A percentile compares a stretch with the other conserved stretches of the same genome.
Evolutionary conservation across 2,888 invertebrate species (phyloP).

Genomic region (Rhodophaea formosa): DNA sequence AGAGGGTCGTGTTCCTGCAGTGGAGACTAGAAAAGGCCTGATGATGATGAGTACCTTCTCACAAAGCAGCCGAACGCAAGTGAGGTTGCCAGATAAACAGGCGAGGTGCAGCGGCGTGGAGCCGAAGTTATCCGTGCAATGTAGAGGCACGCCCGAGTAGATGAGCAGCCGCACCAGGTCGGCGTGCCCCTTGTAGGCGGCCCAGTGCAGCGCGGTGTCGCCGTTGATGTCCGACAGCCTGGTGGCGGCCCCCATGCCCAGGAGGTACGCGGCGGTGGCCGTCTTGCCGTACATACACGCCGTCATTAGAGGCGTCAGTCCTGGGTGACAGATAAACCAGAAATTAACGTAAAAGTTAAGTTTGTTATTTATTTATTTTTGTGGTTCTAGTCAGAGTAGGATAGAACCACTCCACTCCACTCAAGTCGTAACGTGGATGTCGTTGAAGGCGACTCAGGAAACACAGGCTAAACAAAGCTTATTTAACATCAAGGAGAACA

Average conservation of each 20-base stretch:
- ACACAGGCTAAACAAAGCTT: too few relatives aligned
- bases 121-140: slow-evolving; percentile 95
- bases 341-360: too few relatives aligned
- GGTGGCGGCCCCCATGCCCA: slow-evolving; percentile 94
- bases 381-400: too few relatives aligned
- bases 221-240: slow-evolving; percentile 95
- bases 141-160: slow-evolving; percentile 94
- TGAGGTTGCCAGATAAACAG: slow-evolving; percentile 92
- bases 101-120: slow-evolving; percentile 95
- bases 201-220: slow-evolving; percentile 96
- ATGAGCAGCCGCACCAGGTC: slow-evolving; percentile 93
- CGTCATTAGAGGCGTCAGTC: slow-evolving; percentile 93
- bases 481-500: too few relatives aligned
- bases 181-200: slow-evolving; percentile 95
- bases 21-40: too few relatives aligned
- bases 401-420: too few relatives aligned
- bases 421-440: too few relatives aligned
- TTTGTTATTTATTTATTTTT: too few relatives aligned
- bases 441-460: too few relatives aligned
- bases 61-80: slow-evolving; percentile 92
- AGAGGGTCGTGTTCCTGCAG: too few relatives aligned
- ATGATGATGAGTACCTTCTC: too few relatives aligned
- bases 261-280: slow-evolving; percentile 92
- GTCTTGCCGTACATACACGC: slow-evolving; percentile 96
- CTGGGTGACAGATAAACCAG: slow-evolving; percentile 40